Percentiles rank a stretch among this genome's conserved stretches.
Evolutionary conservation across 2,888 invertebrate species (phyloP).

Genomic region (Trissolcus japonicus): DNA sequence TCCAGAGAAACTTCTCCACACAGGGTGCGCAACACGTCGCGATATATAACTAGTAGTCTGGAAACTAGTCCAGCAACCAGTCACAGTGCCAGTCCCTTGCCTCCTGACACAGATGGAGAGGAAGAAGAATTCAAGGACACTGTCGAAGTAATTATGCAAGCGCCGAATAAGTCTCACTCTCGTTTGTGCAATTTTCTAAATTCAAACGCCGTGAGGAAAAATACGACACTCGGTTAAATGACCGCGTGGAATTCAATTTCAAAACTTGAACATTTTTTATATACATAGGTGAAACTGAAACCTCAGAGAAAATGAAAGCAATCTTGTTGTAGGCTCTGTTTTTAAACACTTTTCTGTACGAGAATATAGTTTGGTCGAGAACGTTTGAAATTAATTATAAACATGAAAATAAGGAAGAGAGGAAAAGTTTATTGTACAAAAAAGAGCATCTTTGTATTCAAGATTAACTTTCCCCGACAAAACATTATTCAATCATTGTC

Average conservation of each 20-base stretch:
- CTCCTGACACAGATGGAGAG: slow-evolving; percentile 80
- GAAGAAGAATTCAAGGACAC: slow-evolving; percentile 90
- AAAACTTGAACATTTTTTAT: not conserved
- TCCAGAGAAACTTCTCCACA: slow-evolving; percentile 85
- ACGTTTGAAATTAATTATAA: too few relatives aligned
- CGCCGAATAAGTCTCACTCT: slow-evolving; percentile 17
- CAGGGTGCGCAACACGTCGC: slow-evolving; percentile 73
- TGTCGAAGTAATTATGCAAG: slow-evolving; percentile 81
- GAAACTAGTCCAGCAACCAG: slow-evolving; percentile 75
- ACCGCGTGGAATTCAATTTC: not conserved
- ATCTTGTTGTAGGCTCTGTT: slow-evolving; percentile 1
- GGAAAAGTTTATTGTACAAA: too few relatives aligned
- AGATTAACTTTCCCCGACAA: too few relatives aligned
- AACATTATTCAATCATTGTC: not conserved
- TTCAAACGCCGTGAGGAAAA: too few relatives aligned
- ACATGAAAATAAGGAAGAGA: too few relatives aligned
- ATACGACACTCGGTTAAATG: too few relatives aligned
- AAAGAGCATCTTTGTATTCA: too few relatives aligned
- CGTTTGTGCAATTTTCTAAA: slow-evolving; percentile 2
- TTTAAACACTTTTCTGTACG: too few relatives aligned
- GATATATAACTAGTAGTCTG: slow-evolving; percentile 75
- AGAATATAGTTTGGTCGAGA: too few relatives aligned
- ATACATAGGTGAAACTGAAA: slow-evolving; percentile 19
- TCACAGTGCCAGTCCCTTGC: slow-evolving; percentile 75
- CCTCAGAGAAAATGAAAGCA: slow-evolving; percentile 36